Evolutionary conservation across 1,140 invertebrate genomes (phyloP).

Genomic region (Cheumatopsyche charites): DNA sequence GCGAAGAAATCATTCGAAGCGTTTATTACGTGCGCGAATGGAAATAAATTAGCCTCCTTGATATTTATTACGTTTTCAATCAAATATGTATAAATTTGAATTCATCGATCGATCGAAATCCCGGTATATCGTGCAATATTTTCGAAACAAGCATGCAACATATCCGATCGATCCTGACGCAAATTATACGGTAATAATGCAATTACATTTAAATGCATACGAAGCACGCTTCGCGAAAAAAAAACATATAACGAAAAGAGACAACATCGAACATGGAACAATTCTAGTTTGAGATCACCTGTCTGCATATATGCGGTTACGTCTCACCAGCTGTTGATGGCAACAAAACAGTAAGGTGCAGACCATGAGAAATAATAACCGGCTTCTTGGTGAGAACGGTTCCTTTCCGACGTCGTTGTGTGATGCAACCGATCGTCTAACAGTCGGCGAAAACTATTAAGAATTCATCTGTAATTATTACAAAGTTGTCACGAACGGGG

Average conservation of each 20-base stretch:
- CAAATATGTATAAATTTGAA: no score
- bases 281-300: slow-evolving; percentile 31
- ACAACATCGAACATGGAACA: background rate
- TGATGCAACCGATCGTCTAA: slow-evolving; percentile 16
- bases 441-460: background rate
- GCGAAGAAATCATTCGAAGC: no score
- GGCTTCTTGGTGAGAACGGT: slow-evolving; percentile 2
- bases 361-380: slow-evolving; percentile 24
- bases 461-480: slow-evolving; percentile 14
- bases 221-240: background rate
- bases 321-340: slow-evolving; percentile 25
- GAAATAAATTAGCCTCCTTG: no score
- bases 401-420: slow-evolving; percentile 13
- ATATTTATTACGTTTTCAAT: no score
- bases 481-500: background rate
- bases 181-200: slow-evolving; percentile 1
- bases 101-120: no score
- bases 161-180: background rate
- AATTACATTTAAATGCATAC: no score
- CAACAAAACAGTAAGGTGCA: slow-evolving; percentile 32
- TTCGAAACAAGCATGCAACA: no score
- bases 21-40: no score
- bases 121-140: no score
- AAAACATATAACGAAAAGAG: background rate
- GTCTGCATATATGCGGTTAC: slow-evolving; percentile 13